Evolutionary conservation across 2,797 vertebrate species (phyloP).

Genomic region (Kryptopterus vitreolus): DNA sequence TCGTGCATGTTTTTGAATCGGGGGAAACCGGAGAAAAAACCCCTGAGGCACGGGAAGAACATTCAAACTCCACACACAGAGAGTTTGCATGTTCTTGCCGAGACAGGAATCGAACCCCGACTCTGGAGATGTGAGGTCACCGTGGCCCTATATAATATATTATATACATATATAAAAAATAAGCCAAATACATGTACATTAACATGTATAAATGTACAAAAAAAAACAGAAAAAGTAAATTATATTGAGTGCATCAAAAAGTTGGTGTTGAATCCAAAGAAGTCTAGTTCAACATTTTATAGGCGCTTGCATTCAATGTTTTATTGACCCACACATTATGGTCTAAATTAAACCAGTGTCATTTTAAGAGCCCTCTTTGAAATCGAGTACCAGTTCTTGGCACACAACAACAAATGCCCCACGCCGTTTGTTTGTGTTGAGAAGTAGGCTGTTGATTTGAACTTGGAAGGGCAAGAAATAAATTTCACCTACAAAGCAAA

Average conservation of each 20-base stretch:
- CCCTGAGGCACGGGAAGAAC: too few species aligned
- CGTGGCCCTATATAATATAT: too few species aligned
- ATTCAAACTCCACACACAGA: too few species aligned
- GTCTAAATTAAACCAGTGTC: background rate
- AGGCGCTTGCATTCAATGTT: background rate
- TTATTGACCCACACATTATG: background rate
- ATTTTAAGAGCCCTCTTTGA: background rate
- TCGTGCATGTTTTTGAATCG: too few species aligned
- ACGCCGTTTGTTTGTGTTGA: background rate
- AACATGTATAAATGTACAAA: too few species aligned
- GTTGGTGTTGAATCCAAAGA: background rate
- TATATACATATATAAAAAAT: too few species aligned
- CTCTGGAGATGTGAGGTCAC: too few species aligned
- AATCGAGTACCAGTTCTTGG: slow-evolving; percentile 9
- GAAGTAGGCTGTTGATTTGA: background rate
- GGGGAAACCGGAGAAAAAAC: too few species aligned
- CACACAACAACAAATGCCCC: background rate
- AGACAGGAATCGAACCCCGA: too few species aligned
- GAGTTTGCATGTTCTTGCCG: too few species aligned
- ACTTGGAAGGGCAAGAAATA: background rate
- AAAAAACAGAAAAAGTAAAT: too few species aligned
- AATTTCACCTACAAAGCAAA: slow-evolving; percentile 33
- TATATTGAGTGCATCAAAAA: background rate
- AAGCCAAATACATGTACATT: too few species aligned
- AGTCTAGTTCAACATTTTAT: background rate